These are phyloP conservation scores for Neoascia interrupta DNA, from an alignment of 2,888 invertebrate species.

Conservation along the genomic window DNA sequence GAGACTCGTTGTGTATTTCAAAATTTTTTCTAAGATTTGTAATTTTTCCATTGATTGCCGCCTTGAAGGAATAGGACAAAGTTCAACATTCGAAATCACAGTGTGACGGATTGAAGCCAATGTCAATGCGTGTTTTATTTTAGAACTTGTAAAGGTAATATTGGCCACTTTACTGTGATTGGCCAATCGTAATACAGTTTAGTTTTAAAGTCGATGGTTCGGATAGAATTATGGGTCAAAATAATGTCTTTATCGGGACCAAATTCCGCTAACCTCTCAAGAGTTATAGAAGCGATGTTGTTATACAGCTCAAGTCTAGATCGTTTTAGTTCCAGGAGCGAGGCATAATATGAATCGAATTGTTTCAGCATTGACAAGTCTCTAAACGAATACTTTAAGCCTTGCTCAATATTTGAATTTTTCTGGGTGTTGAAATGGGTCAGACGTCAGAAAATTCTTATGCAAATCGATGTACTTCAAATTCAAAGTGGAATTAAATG, in stretches of 20 bases:
- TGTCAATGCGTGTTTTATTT: constrained; percentile 78
- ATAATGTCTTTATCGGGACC: constrained; percentile 79
- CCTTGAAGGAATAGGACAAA: constrained; percentile 81
- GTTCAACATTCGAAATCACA: constrained; percentile 82
- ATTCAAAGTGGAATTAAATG: constrained; percentile 81
- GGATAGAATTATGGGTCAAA: constrained; percentile 82
- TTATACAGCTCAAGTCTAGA: constrained; percentile 84
- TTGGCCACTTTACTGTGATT: too few relatives aligned
- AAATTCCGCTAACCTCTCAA: constrained; percentile 78
- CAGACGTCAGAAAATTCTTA: constrained; percentile 81
- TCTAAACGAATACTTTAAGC: constrained; percentile 82
- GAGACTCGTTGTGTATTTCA: constrained; percentile 77
- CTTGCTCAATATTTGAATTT: constrained; percentile 32
- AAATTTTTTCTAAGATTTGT: constrained; percentile 77
- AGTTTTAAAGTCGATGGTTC: constrained; percentile 77
- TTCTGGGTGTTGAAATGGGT: constrained; percentile 59
- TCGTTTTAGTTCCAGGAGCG: constrained; percentile 84
- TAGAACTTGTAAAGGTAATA: constrained; percentile 66
- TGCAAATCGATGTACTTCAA: constrained; percentile 81
- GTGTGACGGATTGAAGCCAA: constrained; percentile 83
- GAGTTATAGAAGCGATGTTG: constrained; percentile 80
- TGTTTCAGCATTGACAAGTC: constrained; percentile 81
- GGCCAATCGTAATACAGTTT: constrained; percentile 73
- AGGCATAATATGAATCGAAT: constrained; percentile 83
- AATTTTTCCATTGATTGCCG: constrained; percentile 77